These are phyloP conservation scores for Patella caerulea DNA, from an alignment of 2,888 invertebrate genomes.

Conservation along the genomic window DNA sequence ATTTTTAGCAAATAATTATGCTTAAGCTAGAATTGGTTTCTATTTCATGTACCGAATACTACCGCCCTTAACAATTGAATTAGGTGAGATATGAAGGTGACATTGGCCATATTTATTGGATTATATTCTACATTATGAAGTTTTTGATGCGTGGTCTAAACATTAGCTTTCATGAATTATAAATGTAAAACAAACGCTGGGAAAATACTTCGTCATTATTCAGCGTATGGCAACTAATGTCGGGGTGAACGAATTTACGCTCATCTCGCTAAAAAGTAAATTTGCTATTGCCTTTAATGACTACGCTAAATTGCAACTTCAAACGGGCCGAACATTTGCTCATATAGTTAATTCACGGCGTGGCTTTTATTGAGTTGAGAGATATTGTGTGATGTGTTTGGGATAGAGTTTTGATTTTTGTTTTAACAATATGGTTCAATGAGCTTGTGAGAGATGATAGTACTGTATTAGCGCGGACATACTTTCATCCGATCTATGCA, in stretches of 20 bases:
- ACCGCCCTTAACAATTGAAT: not conserved
- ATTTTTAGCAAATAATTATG: too few species aligned
- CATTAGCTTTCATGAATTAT: conserved; percentile 25
- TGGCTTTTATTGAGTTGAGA: not conserved
- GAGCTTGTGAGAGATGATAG: not conserved
- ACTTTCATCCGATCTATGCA: not conserved
- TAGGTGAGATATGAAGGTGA: not conserved
- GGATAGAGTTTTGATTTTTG: conserved; percentile 5
- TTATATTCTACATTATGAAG: not conserved
- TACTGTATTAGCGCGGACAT: not conserved
- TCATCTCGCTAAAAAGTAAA: conserved; percentile 22
- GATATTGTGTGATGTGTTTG: not conserved
- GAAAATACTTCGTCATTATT: not conserved
- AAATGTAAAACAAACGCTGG: conserved; percentile 22
- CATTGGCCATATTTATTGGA: not conserved
- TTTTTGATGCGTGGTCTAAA: not conserved
- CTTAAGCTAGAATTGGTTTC: too few species aligned
- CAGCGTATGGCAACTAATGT: conserved; percentile 10
- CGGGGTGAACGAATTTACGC: conserved; percentile 16
- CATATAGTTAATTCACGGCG: not conserved
- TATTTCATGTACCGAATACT: too few species aligned
- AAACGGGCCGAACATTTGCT: conserved; percentile 14
- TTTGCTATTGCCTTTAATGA: conserved; percentile 24
- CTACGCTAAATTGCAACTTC: conserved; percentile 16
- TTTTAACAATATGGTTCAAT: conserved; percentile 11